Conservation (phyloP, 2,888 invertebrate genomes). For the Oeneis ivallda region DNA sequence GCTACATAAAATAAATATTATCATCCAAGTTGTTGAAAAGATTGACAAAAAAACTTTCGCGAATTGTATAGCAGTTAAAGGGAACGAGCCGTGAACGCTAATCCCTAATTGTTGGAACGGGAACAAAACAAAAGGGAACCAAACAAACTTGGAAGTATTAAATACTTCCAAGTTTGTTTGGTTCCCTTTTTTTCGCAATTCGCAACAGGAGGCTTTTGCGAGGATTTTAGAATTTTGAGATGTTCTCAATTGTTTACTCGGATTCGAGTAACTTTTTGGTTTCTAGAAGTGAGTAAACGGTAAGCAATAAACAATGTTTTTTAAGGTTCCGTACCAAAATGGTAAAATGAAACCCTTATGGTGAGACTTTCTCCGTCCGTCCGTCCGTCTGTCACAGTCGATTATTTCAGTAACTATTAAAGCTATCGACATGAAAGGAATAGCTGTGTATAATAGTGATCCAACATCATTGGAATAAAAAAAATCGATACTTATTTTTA, state of each 20-base stretch:
- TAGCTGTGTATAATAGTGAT: no score
- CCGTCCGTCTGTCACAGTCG: no score
- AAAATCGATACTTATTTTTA: no score
- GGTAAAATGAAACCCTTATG: no score
- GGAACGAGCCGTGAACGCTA: background rate
- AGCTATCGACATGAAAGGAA: no score
- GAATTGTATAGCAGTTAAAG: background rate
- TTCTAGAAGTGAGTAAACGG: background rate
- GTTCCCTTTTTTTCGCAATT: no score
- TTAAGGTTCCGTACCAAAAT: no score
- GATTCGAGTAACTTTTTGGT: background rate
- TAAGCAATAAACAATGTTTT: background rate
- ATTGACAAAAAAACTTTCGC: background rate
- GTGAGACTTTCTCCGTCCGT: no score
- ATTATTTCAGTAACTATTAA: no score
- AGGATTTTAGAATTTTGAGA: constrained; percentile 5
- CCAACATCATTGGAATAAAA: no score
- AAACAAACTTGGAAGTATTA: constrained; percentile 15
- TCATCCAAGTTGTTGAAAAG: background rate
- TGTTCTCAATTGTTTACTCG: constrained; percentile 6
- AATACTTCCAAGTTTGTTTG: no score
- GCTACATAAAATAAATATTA: background rate
- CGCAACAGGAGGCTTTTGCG: constrained; percentile 4
- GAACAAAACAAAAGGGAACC: background rate
- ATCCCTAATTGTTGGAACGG: constrained; percentile 7